Evolutionary conservation across 2,113 vertebrate species (phyloP).

Genomic region (Rhadina sibilatrix): DNA sequence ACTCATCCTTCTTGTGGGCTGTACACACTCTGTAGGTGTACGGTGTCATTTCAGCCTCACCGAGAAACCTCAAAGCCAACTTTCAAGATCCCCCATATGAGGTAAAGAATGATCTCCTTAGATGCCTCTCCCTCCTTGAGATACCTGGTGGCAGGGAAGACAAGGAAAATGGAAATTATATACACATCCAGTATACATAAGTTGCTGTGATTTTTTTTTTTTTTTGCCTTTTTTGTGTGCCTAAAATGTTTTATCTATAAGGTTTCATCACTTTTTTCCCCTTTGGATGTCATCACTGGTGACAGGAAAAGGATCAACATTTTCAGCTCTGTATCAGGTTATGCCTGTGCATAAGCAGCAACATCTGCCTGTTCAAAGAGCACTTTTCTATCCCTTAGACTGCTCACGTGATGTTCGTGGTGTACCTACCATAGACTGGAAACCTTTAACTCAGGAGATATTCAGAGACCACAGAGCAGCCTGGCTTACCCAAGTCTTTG

Average conservation of each 20-base stretch:
- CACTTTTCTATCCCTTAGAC: background rate
- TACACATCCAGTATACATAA: background rate
- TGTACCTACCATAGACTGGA: background rate
- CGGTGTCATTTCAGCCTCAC: background rate
- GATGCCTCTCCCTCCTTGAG: background rate
- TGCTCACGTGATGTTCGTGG: background rate
- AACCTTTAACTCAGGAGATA: background rate
- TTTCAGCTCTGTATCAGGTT: background rate
- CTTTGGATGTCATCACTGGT: background rate
- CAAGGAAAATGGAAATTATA: background rate
- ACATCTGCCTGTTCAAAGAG: background rate
- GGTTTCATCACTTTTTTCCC: background rate
- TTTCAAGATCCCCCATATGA: background rate
- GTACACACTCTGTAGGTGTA: background rate
- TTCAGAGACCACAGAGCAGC: background rate
- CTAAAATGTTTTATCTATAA: background rate
- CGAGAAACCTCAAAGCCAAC: background rate
- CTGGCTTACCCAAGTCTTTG: background rate
- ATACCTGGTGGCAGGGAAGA: background rate
- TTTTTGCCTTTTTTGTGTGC: background rate
- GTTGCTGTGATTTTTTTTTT: background rate
- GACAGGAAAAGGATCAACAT: background rate
- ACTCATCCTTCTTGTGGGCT: background rate
- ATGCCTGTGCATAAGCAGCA: background rate
- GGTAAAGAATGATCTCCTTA: background rate